Percentiles rank a stretch among this genome's conserved stretches.
Evolutionary conservation across 1,140 invertebrate species (phyloP).

Genomic region (Telenomus remus): DNA sequence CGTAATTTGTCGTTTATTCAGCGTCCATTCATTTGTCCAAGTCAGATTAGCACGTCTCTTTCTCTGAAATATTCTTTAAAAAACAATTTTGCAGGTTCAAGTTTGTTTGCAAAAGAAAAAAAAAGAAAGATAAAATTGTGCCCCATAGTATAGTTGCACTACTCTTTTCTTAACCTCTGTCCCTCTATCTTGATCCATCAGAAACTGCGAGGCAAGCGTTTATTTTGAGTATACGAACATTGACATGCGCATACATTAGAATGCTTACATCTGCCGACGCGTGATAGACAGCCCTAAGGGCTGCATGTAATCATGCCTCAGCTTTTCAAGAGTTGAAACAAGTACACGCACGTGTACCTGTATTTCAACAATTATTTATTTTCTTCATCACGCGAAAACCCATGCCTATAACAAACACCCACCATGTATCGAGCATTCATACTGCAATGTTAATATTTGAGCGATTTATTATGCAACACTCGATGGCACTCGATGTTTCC

Average conservation of each 20-base stretch:
- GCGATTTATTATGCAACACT: slow-evolving; percentile 44
- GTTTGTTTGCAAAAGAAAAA: no score
- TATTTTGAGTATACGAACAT: slow-evolving; percentile 62
- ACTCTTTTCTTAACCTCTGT: slow-evolving; percentile 45
- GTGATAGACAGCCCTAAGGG: slow-evolving; percentile 62
- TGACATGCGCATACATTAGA: slow-evolving; percentile 70
- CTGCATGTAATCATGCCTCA: slow-evolving; percentile 58
- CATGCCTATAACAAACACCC: slow-evolving; percentile 30
- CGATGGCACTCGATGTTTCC: slow-evolving; percentile 14
- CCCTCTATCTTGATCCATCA: slow-evolving; percentile 53
- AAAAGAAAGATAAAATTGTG: no score
- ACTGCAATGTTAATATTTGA: slow-evolving; percentile 47
- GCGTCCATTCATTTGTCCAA: no score
- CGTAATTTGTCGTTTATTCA: no score
- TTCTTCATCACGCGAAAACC: slow-evolving; percentile 53
- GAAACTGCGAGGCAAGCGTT: slow-evolving; percentile 58
- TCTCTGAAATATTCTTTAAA: no score
- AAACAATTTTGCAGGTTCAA: no score
- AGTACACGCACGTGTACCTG: slow-evolving; percentile 57
- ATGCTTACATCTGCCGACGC: slow-evolving; percentile 66
- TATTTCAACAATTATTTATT: slow-evolving; percentile 59
- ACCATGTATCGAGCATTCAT: slow-evolving; percentile 43
- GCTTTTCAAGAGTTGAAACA: slow-evolving; percentile 57
- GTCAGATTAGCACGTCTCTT: no score
- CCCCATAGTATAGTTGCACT: slow-evolving; percentile 18